Percentiles rank a stretch among this genome's conserved stretches.
phyloP scores from a whole-genome alignment of 2,888 invertebrate genomes.

The Pristionchus mayeri region DNA sequence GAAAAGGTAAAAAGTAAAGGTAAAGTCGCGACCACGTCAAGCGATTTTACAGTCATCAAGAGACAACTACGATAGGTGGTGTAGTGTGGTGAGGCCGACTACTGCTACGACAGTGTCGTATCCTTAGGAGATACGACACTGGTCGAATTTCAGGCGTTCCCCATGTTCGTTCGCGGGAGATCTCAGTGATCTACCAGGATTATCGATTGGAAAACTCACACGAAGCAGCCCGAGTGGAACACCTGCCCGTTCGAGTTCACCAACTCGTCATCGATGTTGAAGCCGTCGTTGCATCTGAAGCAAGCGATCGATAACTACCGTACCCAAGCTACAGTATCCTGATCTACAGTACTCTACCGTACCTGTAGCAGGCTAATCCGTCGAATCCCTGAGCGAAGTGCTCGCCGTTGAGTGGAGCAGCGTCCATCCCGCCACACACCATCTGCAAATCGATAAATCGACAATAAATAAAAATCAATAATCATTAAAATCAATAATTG shows the following conservation, averaged over 20 bases:
- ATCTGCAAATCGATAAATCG: slow-evolving; percentile 54
- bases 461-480: slow-evolving; percentile 11
- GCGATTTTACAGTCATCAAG: too few species aligned
- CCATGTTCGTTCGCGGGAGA: too few species aligned
- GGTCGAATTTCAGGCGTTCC: too few species aligned
- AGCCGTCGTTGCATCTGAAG: slow-evolving; percentile 94
- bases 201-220: slow-evolving; percentile 81
- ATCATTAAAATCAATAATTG: neutral
- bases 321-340: neutral
- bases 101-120: too few species aligned
- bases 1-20: too few species aligned
- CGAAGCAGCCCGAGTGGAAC: slow-evolving; percentile 99
- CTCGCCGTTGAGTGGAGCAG: slow-evolving; percentile 64
- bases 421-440: slow-evolving; percentile 67
- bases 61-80: too few species aligned
- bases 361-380: slow-evolving; percentile 71
- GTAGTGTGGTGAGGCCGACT: too few species aligned
- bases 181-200: too few species aligned
- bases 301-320: slow-evolving; percentile 82
- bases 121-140: too few species aligned
- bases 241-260: slow-evolving; percentile 98
- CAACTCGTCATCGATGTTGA: slow-evolving; percentile 96
- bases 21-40: too few species aligned
- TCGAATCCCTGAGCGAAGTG: slow-evolving; percentile 70
- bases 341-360: neutral